phyloP scores from a whole-genome alignment of 2,797 vertebrate species.

The Tapera naevia region DNA sequence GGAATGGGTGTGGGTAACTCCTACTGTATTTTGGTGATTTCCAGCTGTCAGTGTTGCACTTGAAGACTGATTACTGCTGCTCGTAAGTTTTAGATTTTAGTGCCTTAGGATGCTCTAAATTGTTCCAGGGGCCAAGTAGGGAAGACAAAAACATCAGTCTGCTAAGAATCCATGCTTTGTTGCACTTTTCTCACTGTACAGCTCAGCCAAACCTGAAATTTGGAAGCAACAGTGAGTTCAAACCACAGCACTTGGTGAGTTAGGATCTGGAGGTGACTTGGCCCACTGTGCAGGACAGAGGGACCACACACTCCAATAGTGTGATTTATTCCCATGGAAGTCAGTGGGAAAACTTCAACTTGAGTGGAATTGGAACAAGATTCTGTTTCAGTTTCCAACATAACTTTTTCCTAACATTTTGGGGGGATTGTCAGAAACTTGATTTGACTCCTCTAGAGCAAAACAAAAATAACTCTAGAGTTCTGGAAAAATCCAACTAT shows the following conservation, averaged over 20 bases:
- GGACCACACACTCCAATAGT: neutral
- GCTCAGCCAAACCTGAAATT: slow-evolving; percentile 12
- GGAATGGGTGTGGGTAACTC: neutral
- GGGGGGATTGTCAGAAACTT: neutral
- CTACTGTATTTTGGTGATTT: neutral
- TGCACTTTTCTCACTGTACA: neutral
- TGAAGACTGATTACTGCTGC: neutral
- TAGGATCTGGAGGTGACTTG: neutral
- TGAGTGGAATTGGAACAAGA: neutral
- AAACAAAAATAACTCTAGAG: neutral
- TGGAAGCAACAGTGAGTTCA: neutral
- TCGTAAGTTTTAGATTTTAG: neutral
- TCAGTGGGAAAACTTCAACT: neutral
- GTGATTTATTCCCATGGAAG: neutral
- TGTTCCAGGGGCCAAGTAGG: neutral
- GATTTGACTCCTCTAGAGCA: neutral
- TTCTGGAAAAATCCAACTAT: neutral
- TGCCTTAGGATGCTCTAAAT: neutral
- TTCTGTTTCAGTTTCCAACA: neutral
- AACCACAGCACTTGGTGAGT: neutral
- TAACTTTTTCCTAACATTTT: neutral
- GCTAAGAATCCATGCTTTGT: neutral
- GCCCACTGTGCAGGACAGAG: neutral
- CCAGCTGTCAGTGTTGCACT: neutral
- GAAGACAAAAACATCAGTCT: neutral